Percentiles rank a stretch among this genome's conserved stretches.
These are phyloP conservation scores for Sebastes trivittatus DNA, from an alignment of 2,797 vertebrate genomes.

Conservation along the genomic window DNA sequence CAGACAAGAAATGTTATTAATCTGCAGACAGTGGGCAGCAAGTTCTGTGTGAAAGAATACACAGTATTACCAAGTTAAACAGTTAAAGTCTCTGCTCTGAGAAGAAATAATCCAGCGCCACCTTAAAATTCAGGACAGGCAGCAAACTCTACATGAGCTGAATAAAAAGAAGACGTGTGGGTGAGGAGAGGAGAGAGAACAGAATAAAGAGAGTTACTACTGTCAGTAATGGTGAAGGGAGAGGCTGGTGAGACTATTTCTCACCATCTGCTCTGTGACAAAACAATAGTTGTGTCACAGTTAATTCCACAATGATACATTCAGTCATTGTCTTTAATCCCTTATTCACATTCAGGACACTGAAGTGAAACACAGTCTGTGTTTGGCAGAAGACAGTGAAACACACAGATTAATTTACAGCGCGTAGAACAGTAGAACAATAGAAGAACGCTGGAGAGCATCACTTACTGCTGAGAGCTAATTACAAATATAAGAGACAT, in stretches of 20 bases:
- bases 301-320: neutral
- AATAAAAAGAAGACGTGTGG: slow-evolving; percentile 21
- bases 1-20: neutral
- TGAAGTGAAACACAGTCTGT: neutral
- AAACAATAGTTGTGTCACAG: neutral
- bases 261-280: neutral
- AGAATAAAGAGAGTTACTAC: neutral
- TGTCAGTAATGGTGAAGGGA: slow-evolving; percentile 4
- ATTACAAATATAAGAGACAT: neutral
- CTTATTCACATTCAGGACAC: neutral
- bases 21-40: neutral
- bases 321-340: neutral
- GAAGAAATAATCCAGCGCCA: neutral
- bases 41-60: neutral
- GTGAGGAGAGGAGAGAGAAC: neutral
- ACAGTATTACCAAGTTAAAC: neutral
- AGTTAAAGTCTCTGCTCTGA: neutral
- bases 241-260: neutral
- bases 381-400: neutral
- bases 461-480: neutral
- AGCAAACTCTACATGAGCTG: slow-evolving; percentile 1
- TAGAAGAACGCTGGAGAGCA: neutral
- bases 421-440: neutral
- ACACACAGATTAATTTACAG: neutral
- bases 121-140: slow-evolving; percentile 39